Conservation (phyloP, 2,113 vertebrate genomes). For the Plecotus auritus region DNA sequence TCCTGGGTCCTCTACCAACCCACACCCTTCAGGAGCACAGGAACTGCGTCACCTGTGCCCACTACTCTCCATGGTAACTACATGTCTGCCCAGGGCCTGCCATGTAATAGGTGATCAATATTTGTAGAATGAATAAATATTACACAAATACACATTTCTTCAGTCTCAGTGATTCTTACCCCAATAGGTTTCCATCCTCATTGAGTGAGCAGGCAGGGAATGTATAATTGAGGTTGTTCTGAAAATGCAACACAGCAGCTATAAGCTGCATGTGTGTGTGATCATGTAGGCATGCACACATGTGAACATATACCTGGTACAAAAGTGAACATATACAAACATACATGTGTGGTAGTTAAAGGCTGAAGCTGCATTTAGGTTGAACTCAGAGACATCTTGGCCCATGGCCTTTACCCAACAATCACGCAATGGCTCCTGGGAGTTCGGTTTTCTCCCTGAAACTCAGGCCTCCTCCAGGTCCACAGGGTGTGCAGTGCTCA, state of each 20-base stretch:
- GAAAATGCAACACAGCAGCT: not conserved
- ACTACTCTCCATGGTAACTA: not conserved
- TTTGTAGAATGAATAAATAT: conserved; percentile 17
- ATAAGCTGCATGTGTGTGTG: fast-evolving
- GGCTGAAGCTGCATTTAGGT: not conserved
- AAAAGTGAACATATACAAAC: not conserved
- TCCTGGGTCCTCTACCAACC: not conserved
- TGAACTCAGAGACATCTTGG: not conserved
- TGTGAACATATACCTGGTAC: too few species aligned
- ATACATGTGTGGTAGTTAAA: not conserved
- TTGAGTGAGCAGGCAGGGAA: not conserved
- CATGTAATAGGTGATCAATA: not conserved
- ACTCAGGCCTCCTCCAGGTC: too few species aligned
- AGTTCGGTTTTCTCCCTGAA: not conserved
- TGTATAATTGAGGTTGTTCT: not conserved
- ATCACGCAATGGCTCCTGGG: fast-evolving
- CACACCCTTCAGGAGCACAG: not conserved
- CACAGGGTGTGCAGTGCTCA: not conserved
- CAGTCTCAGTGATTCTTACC: not conserved
- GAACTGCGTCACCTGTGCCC: fast-evolving
- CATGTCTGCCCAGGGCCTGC: not conserved
- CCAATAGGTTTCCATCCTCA: not conserved
- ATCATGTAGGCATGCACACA: fast-evolving
- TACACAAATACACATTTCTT: not conserved
- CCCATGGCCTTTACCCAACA: not conserved